Conservation (phyloP, 1,140 invertebrate genomes). For the Drepana arcuata region DNA sequence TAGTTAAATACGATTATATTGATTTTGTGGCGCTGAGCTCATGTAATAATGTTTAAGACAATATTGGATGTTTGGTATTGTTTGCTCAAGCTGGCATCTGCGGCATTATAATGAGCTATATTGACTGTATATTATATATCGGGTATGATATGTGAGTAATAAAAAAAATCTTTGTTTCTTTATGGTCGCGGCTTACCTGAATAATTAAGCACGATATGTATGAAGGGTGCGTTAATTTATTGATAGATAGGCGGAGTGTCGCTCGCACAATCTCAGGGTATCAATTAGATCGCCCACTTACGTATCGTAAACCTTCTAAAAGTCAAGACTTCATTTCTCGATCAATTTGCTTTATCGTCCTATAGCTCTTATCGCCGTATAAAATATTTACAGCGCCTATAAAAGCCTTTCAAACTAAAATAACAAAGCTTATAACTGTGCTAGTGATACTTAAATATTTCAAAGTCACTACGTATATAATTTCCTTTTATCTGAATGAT, state of each 20-base stretch:
- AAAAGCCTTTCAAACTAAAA: too few relatives aligned
- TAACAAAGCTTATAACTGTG: conserved; percentile 59
- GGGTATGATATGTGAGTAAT: conserved; percentile 1
- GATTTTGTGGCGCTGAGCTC: conserved; percentile 26
- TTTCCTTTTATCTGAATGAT: too few relatives aligned
- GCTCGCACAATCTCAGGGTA: conserved; percentile 47
- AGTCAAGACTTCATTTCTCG: conserved; percentile 29
- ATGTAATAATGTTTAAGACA: conserved; percentile 29
- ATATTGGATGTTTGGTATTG: conserved; percentile 34
- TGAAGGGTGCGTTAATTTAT: conserved; percentile 44
- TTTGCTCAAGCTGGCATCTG: conserved; percentile 17
- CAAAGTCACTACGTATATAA: too few relatives aligned
- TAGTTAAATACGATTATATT: conserved; percentile 36
- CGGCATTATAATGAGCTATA: conserved; percentile 11
- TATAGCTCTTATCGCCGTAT: conserved; percentile 49
- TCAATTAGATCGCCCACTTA: conserved; percentile 60
- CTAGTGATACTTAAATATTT: conserved; percentile 35
- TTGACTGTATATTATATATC: not conserved
- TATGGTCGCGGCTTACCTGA: conserved; percentile 26
- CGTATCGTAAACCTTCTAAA: conserved; percentile 38
- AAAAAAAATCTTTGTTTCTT: conserved; percentile 16
- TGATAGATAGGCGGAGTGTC: conserved; percentile 34
- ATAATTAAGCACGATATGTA: conserved; percentile 39
- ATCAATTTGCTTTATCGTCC: conserved; percentile 64
- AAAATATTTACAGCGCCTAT: conserved; percentile 67